These are phyloP conservation scores for Muscina levida DNA, from an alignment of 2,888 invertebrate species.

Conservation along the genomic window DNA sequence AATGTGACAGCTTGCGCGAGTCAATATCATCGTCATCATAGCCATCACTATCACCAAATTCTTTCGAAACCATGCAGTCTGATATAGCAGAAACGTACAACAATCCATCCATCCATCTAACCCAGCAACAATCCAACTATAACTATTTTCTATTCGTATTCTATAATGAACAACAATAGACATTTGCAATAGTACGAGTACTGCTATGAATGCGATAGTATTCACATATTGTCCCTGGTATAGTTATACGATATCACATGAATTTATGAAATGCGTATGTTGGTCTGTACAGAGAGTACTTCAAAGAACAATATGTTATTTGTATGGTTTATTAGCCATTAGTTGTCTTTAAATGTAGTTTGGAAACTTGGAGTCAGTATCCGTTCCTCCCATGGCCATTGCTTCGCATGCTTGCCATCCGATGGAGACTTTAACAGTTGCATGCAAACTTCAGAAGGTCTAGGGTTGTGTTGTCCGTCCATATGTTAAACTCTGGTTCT, in stretches of 20 bases:
- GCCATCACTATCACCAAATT: constrained; percentile 27
- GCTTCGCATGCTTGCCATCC: neutral
- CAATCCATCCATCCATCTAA: constrained; percentile 22
- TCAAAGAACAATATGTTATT: constrained; percentile 41
- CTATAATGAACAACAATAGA: constrained; percentile 17
- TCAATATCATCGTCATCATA: constrained; percentile 50
- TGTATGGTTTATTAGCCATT: constrained; percentile 42
- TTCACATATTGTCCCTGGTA: no score
- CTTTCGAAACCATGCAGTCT: constrained; percentile 43
- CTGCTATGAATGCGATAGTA: neutral
- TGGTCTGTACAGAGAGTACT: constrained; percentile 28
- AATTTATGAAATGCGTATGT: constrained; percentile 18
- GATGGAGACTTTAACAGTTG: neutral
- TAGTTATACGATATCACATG: neutral
- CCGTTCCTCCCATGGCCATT: neutral
- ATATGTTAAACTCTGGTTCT: neutral
- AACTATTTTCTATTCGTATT: constrained; percentile 37
- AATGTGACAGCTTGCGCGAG: constrained; percentile 77
- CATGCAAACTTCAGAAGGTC: constrained; percentile 21
- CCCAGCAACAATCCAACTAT: neutral
- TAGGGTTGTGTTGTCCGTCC: constrained; percentile 6
- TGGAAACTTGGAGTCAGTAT: constrained; percentile 2
- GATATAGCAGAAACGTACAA: constrained; percentile 18
- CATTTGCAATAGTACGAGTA: neutral
- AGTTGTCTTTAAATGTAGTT: constrained; percentile 31